A percentile compares a stretch with the other conserved stretches of the same genome.
Conservation (phyloP, 2,888 invertebrate species). For the Chorisops tibialis region DNA sequence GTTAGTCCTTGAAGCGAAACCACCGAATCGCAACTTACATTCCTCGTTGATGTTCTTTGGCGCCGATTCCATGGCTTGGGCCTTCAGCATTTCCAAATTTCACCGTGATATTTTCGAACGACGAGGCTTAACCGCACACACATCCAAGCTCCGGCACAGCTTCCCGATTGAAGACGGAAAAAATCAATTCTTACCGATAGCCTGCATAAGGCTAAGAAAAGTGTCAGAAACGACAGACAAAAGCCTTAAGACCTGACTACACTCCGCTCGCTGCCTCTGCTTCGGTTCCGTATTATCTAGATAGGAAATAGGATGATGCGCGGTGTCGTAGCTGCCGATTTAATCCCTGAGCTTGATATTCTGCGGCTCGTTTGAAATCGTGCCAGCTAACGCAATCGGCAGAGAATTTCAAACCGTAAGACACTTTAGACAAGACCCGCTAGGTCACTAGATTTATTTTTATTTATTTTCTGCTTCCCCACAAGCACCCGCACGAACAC, state of each 20-base stretch:
- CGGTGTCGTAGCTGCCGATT: constrained; percentile 11
- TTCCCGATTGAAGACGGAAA: constrained; percentile 14
- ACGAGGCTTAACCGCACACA: neutral
- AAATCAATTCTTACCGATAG: constrained; percentile 23
- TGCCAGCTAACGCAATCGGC: too few relatives aligned
- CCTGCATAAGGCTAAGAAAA: constrained; percentile 27
- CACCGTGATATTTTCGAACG: neutral
- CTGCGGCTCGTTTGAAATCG: too few relatives aligned
- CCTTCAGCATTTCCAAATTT: neutral
- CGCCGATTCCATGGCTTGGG: constrained; percentile 15
- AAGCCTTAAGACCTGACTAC: constrained; percentile 17
- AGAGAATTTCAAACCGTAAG: too few relatives aligned
- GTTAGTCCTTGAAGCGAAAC: neutral
- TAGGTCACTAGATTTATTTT: too few relatives aligned
- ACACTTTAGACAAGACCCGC: too few relatives aligned
- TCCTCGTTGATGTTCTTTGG: constrained; percentile 9
- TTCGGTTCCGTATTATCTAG: constrained; percentile 14
- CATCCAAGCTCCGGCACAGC: constrained; percentile 5
- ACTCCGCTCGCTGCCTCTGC: neutral
- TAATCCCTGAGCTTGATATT: constrained; percentile 11
- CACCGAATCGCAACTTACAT: constrained; percentile 4
- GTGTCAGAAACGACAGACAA: constrained; percentile 31
- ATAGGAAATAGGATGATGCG: constrained; percentile 19
- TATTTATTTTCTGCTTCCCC: too few relatives aligned
- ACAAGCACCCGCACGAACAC: too few relatives aligned